A percentile compares a stretch with the other conserved stretches of the same genome.
phyloP scores from a whole-genome alignment of 2,888 invertebrate genomes.

The Eucriotettix oculatus region DNA sequence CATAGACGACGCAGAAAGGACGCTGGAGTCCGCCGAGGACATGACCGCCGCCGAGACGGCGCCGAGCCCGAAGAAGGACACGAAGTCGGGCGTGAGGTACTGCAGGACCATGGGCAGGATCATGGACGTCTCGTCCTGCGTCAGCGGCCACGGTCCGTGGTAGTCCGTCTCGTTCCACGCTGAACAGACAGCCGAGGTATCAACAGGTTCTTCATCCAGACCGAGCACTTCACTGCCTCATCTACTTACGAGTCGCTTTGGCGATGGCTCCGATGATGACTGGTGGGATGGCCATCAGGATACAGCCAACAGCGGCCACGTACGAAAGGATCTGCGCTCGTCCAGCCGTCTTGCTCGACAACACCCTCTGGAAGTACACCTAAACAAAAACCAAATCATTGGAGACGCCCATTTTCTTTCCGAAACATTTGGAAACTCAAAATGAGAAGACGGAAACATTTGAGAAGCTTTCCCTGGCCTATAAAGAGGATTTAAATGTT shows the following conservation, averaged over 20 bases:
- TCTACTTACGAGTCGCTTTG: conserved; percentile 67
- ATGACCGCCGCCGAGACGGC: conserved; percentile 98
- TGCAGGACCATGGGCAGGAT: conserved; percentile 94
- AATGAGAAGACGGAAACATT: too few relatives aligned
- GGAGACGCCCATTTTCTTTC: background rate
- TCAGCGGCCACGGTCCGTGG: conserved; percentile 55
- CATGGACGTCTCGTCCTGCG: conserved; percentile 71
- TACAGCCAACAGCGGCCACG: conserved; percentile 89
- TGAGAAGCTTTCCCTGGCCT: too few relatives aligned
- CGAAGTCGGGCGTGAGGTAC: conserved; percentile 86
- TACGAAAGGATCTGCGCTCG: conserved; percentile 89
- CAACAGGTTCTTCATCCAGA: too few relatives aligned
- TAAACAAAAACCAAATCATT: conserved; percentile 21
- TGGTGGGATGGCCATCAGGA: conserved; percentile 93
- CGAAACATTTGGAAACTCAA: background rate
- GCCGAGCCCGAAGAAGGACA: conserved; percentile 94
- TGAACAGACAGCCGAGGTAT: conserved; percentile 24
- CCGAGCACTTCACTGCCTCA: too few relatives aligned
- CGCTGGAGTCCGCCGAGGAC: conserved; percentile 98
- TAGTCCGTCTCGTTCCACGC: conserved; percentile 93
- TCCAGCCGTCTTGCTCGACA: conserved; percentile 88
- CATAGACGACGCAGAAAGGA: conserved; percentile 96
- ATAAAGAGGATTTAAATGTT: too few relatives aligned
- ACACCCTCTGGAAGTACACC: conserved; percentile 95
- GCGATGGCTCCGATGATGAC: conserved; percentile 95